phyloP scores from a whole-genome alignment of 2,888 invertebrate species.

The Ctena decussata region DNA sequence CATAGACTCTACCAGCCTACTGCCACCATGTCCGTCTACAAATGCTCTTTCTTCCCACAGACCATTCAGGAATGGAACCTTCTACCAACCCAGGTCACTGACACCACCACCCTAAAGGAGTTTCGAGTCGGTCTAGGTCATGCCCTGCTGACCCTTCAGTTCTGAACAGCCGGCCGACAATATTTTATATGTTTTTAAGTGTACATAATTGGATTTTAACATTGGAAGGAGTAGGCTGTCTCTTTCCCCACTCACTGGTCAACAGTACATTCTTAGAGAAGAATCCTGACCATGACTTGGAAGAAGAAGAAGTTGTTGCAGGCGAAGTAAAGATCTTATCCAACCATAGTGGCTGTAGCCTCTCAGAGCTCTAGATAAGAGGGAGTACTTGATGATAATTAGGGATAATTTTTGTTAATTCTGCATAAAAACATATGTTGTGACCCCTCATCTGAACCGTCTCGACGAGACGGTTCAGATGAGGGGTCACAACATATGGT shows the following conservation, averaged over 20 bases:
- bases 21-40: not conserved
- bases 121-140: not conserved
- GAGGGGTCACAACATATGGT: too few relatives aligned
- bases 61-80: not conserved
- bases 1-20: not conserved
- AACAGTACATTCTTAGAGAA: conserved; percentile 1
- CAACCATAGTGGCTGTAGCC: too few relatives aligned
- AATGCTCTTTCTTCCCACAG: not conserved
- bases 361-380: too few relatives aligned
- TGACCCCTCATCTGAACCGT: too few relatives aligned
- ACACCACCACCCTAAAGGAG: not conserved
- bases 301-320: not conserved
- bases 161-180: not conserved
- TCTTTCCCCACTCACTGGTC: not conserved
- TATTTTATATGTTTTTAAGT: not conserved
- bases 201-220: not conserved
- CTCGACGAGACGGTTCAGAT: too few relatives aligned
- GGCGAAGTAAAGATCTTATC: too few relatives aligned
- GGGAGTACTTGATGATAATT: too few relatives aligned
- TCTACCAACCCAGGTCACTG: not conserved
- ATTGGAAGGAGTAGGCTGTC: not conserved
- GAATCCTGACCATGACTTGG: too few relatives aligned
- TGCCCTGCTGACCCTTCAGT: not conserved
- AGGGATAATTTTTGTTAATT: too few relatives aligned
- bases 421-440: too few relatives aligned